These are phyloP conservation scores for Phainopepla nitens DNA, from an alignment of 2,113 vertebrate genomes.

Conservation along the genomic window DNA sequence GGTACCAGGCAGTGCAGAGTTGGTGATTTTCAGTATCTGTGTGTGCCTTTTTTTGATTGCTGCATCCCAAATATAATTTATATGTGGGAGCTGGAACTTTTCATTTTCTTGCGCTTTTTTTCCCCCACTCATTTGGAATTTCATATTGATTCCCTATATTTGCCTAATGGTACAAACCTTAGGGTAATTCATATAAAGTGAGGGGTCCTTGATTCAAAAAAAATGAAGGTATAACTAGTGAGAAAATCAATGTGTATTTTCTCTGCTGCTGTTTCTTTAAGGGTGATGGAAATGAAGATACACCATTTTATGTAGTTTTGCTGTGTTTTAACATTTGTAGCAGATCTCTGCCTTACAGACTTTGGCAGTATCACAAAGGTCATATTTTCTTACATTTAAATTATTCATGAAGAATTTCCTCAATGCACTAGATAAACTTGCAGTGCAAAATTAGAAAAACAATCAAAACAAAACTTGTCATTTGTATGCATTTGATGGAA, in stretches of 20 bases:
- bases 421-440: not conserved
- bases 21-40: fast-evolving
- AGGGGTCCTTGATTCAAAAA: not conserved
- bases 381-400: constrained; percentile 34
- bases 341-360: constrained; percentile 18
- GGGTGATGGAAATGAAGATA: not conserved
- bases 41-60: not conserved
- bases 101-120: not conserved
- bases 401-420: constrained; percentile 41
- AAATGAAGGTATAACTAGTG: not conserved
- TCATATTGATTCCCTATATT: not conserved
- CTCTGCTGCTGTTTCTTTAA: not conserved
- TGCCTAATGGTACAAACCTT: not conserved
- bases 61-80: not conserved
- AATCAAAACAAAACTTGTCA: too few species aligned
- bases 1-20: not conserved
- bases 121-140: fast-evolving
- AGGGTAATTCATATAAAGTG: not conserved
- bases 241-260: not conserved
- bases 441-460: too few species aligned
- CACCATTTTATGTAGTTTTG: not conserved
- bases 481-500: not conserved
- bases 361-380: constrained; percentile 27
- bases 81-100: not conserved
- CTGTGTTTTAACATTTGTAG: not conserved